These are phyloP conservation scores for Limenitis camilla DNA, from an alignment of 2,888 invertebrate genomes.

Conservation along the genomic window DNA sequence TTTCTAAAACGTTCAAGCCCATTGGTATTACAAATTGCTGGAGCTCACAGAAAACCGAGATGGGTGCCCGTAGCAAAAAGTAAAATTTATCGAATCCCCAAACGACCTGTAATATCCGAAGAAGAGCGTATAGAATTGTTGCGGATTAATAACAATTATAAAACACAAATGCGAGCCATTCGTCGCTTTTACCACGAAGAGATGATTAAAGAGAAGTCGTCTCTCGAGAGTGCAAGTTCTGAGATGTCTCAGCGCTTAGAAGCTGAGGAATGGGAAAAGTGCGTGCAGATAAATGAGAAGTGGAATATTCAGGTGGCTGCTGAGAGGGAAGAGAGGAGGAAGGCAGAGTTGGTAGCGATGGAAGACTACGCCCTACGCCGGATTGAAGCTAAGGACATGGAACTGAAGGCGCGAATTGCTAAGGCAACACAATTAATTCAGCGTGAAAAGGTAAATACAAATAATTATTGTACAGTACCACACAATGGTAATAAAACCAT, in stretches of 20 bases:
- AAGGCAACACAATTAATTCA: slow-evolving; percentile 69
- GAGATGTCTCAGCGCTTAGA: slow-evolving; percentile 72
- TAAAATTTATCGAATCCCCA: slow-evolving; percentile 83
- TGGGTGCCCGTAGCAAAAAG: slow-evolving; percentile 87
- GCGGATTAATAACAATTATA: slow-evolving; percentile 82
- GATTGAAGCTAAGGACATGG: slow-evolving; percentile 53
- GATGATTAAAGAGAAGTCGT: slow-evolving; percentile 63
- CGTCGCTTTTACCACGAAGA: slow-evolving; percentile 71
- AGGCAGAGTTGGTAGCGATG: slow-evolving; percentile 59
- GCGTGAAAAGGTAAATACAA: slow-evolving; percentile 48
- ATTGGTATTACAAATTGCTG: slow-evolving; percentile 48
- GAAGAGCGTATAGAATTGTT: slow-evolving; percentile 80
- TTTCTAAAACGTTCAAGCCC: slow-evolving; percentile 52
- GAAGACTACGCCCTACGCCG: slow-evolving; percentile 61
- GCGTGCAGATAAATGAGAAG: slow-evolving; percentile 76
- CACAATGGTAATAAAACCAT: too few relatives aligned
- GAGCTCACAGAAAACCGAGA: slow-evolving; percentile 80
- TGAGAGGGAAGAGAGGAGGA: slow-evolving; percentile 74
- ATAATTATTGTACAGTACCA: too few relatives aligned
- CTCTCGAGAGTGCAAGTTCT: slow-evolving; percentile 68
- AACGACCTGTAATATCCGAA: slow-evolving; percentile 69
- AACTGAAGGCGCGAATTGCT: slow-evolving; percentile 43
- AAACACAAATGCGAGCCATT: slow-evolving; percentile 75
- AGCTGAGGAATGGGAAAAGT: slow-evolving; percentile 77
- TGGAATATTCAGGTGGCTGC: slow-evolving; percentile 81